These are phyloP conservation scores for Heliconius nattereri DNA, from an alignment of 1,140 invertebrate species.

Conservation along the genomic window DNA sequence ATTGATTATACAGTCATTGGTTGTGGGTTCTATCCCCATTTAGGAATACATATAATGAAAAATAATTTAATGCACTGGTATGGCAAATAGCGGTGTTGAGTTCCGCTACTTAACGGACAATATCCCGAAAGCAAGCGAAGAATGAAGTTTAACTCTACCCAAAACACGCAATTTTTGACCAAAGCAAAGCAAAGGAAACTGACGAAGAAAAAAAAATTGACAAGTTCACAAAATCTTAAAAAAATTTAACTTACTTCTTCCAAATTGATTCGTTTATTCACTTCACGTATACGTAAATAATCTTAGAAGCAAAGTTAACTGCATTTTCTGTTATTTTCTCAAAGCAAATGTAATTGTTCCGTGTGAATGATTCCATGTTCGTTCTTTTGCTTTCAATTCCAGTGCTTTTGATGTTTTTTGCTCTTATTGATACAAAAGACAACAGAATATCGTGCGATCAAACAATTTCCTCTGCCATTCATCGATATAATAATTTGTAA, in stretches of 20 bases:
- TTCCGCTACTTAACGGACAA: not conserved
- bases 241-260: not conserved
- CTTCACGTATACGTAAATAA: not conserved
- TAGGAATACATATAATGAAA: not conserved
- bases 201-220: no score
- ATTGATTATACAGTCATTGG: not conserved
- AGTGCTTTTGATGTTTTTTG: constrained; percentile 8
- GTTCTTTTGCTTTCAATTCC: not conserved
- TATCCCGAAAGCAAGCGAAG: not conserved
- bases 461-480: not conserved
- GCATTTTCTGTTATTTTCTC: not conserved
- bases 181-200: no score
- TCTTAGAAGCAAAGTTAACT: not conserved
- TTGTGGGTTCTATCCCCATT: not conserved
- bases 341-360: not conserved
- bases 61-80: not conserved
- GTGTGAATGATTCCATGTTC: not conserved
- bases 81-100: not conserved
- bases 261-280: not conserved
- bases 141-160: no score
- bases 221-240: no score
- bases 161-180: no score
- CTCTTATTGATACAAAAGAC: not conserved
- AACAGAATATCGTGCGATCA: constrained; percentile 3
- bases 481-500: constrained; percentile 7